Evolutionary conservation across 2,113 vertebrate species (phyloP).

Genomic region (Felis catus): DNA sequence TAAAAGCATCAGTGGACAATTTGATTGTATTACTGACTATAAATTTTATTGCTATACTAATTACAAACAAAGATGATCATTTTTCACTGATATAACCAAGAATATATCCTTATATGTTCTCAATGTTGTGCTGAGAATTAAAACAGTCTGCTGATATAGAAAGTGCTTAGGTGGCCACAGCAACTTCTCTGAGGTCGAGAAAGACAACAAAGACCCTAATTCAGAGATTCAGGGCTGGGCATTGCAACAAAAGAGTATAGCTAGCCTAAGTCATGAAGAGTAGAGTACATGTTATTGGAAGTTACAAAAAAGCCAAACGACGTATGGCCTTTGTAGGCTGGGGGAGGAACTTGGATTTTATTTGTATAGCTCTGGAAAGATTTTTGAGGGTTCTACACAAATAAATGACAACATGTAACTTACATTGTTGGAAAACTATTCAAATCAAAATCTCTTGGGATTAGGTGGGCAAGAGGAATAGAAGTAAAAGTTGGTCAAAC

Average conservation of each 20-base stretch:
- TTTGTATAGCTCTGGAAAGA: slow-evolving; percentile 10
- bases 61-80: background rate
- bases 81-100: background rate
- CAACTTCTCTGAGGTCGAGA: background rate
- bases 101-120: background rate
- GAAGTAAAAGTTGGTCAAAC: background rate
- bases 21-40: background rate
- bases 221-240: background rate
- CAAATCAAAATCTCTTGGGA: background rate
- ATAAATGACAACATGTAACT: background rate
- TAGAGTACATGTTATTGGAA: background rate
- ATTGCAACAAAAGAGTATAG: background rate
- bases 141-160: background rate
- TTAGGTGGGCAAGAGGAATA: background rate
- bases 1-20: background rate
- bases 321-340: background rate
- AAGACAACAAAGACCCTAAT: background rate
- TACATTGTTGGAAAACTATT: background rate
- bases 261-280: background rate
- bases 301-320: background rate
- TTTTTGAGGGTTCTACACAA: background rate
- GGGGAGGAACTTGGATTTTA: background rate
- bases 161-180: background rate
- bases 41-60: background rate
- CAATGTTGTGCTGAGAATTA: background rate